Base-by-base conservation (phyloP, 1,140 invertebrate species). In the Drosophila sulfurigaster region DNA sequence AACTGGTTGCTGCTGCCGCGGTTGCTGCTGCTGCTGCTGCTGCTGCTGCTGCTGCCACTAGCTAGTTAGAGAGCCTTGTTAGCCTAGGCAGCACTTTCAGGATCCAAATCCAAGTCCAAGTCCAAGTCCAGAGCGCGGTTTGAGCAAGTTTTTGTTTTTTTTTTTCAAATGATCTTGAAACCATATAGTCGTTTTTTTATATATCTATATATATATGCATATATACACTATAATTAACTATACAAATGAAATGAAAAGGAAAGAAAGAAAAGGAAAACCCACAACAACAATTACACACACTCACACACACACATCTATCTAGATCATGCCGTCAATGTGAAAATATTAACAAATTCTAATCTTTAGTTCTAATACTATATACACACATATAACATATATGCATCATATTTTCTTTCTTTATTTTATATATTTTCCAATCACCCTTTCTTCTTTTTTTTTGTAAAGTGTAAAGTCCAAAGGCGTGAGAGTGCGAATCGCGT, bases 141-240 rank as follows among this genome's bases (percentile, higher is more conserved):
- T 81, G 56, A 79, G 75, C 79, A 78, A 91, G 8, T 25, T 25
- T 25, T 25, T 25, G 20, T 25, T 25, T 25, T 25, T 20, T 54
- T 54, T 15, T 86, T 91, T 82, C 91, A 92, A 88, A 92, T 92
- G 91, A 92, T 92, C 91, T 92, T 92, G 79, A 92, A 69, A 92
- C 82, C 72, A 79, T 85, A 86, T 92, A 92, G 91, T 92, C 91
- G 87, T 89, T 83, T 90, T 91, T 91, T 65, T 66, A 60, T 75
- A 69, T 65, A 54, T 57, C 75, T 48, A 67, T 74, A 78, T 66
- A 60, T 57, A 77, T 48, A 67, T 74, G 75, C 20, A 67, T 71
- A 75, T 65, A 79, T 45, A 66, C 56, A 56, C 65, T 65, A 68
- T 65, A 78, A 76, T 66, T 64, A 64, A 64, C 49, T 64, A 64